Percentiles rank a stretch among this genome's conserved stretches.
These are phyloP conservation scores for Tachysurus vachellii DNA, from an alignment of 2,113 vertebrate genomes.

Conservation along the genomic window DNA sequence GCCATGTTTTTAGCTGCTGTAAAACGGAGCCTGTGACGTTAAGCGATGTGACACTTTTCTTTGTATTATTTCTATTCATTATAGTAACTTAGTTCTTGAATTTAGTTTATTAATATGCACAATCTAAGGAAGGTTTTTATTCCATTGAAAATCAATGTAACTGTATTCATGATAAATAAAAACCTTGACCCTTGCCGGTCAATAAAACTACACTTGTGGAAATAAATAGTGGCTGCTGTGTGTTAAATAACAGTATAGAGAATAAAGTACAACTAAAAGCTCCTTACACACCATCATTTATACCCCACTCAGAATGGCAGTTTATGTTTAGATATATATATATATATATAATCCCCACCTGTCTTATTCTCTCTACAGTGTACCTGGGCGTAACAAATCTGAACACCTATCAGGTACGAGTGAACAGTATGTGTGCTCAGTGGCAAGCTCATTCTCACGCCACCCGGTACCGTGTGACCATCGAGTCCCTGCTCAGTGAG, in stretches of 20 bases:
- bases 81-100: too few species aligned
- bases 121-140: too few species aligned
- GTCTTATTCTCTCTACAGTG: conserved; percentile 69
- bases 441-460: conserved; percentile 91
- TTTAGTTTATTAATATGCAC: too few species aligned
- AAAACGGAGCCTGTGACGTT: too few species aligned
- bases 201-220: background rate
- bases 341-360: background rate
- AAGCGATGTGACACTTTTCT: too few species aligned
- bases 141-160: too few species aligned
- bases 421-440: conserved; percentile 82
- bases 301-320: background rate
- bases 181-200: too few species aligned
- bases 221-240: background rate
- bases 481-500: conserved; percentile 85
- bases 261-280: background rate
- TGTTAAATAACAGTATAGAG: background rate
- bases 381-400: conserved; percentile 83
- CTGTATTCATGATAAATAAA: too few species aligned
- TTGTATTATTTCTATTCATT: too few species aligned
- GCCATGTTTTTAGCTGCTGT: too few species aligned
- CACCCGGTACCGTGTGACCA: conserved; percentile 77
- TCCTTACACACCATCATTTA: background rate
- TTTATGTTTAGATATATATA: too few species aligned
- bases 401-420: conserved; percentile 76